Percentiles rank a stretch among this genome's conserved stretches.
Conservation (phyloP, 2,797 vertebrate species). For the Argya squamiceps region DNA sequence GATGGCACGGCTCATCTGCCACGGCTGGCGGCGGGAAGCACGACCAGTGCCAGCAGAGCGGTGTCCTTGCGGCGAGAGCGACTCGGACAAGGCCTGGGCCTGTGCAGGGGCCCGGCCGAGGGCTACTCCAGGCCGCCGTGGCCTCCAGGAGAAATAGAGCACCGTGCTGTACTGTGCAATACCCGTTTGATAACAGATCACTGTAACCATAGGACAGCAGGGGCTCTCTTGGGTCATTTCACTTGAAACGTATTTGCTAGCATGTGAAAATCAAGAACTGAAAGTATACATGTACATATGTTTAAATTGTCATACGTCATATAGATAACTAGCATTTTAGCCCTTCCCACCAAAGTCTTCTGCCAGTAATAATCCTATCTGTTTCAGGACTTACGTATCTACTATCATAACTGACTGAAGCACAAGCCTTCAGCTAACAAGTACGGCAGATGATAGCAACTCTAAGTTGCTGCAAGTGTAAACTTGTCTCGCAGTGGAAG, state of each 20-base stretch:
- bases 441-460: not conserved
- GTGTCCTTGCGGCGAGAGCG: not conserved
- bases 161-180: not conserved
- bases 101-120: too few relatives aligned
- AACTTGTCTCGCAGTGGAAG: not conserved
- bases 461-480: not conserved
- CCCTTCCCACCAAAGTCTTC: not conserved
- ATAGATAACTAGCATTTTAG: not conserved
- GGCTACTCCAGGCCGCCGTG: too few relatives aligned
- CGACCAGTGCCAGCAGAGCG: not conserved
- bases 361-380: not conserved
- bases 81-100: too few relatives aligned
- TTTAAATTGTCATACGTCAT: not conserved
- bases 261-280: not conserved
- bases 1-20: not conserved
- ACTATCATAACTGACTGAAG: not conserved
- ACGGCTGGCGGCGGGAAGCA: not conserved
- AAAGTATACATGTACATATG: not conserved
- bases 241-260: not conserved
- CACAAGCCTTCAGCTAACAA: not conserved
- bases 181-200: not conserved
- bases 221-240: not conserved
- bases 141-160: not conserved
- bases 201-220: not conserved
- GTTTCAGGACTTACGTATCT: fast-evolving